Evolutionary conservation across 1,140 invertebrate genomes (phyloP), one percentile per base, ranked within the genome.

Genomic region (Apis dorsata): DNA sequence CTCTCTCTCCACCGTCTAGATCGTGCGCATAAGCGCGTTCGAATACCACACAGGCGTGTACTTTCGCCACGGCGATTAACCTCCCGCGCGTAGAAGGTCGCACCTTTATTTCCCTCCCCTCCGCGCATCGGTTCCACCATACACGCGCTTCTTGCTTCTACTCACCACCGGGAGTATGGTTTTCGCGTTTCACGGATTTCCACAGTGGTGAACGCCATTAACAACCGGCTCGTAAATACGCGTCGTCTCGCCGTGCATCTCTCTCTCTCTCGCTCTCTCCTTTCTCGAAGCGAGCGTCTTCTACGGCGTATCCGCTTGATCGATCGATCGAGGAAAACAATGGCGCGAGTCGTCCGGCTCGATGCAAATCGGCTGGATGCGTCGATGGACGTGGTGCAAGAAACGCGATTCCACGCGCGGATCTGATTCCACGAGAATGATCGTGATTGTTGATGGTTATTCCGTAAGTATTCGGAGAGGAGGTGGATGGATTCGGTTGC

Each of bases 271-370:
- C 2, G 1, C 28, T 28, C 28, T 28, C 28, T 2, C 2, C 34
- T 34, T 34, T 34, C 2, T 34, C 34, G 34, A 44, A 7, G 69
- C 70, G 70, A 24, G 70, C 51, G 28, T 51, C 51, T 71, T 55
- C 69, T 15, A 51, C 49, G 44, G 53, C 9, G 12, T 53, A 77
- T 15, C 51, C 73, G 13, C 72, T 15, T 44, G 71, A 85, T 78
- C 63, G 83, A 85, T 81, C 60, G 72, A 86, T 85, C 84, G 34
- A 66, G 68, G 68, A 62, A 55, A 62, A 75, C 83, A 85, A 59
- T 57, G 49, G 55, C 74, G 60, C 55, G 72, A 74, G 28, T 60
- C 72, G 72, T 74, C 72, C 72, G 53, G 57, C 66, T 53, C 49
- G 44, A 65, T 75, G 72, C 81, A 62, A 74, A 74, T 74, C 12